Evolutionary conservation across 2,888 invertebrate genomes (phyloP).

Genomic region (Tricholauxania praeusta): DNA sequence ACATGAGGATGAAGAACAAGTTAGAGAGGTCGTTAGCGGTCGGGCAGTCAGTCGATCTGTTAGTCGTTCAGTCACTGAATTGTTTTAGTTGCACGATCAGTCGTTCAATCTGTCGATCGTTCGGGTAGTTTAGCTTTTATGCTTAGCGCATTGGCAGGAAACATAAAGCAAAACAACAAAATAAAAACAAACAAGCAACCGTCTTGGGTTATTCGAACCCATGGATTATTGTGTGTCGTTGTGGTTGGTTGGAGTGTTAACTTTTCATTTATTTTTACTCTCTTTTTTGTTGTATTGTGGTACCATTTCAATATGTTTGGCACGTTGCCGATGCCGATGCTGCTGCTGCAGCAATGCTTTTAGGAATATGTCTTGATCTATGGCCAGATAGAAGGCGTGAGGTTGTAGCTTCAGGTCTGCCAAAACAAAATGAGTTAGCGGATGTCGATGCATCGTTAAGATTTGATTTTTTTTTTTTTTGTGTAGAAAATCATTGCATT

Average conservation of each 20-base stretch:
- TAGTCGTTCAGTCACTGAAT: constrained; percentile 10
- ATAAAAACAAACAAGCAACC: constrained; percentile 11
- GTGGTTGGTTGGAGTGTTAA: neutral
- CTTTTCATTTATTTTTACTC: constrained; percentile 4
- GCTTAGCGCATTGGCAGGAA: constrained; percentile 36
- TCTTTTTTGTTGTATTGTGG: constrained; percentile 16
- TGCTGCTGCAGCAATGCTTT: neutral
- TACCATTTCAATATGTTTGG: constrained; percentile 32
- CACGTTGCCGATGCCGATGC: constrained; percentile 25
- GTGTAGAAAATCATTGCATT: too few relatives aligned
- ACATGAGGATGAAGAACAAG: constrained; percentile 62
- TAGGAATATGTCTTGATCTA: neutral
- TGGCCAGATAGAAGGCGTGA: constrained; percentile 20
- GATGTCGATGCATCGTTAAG: neutral
- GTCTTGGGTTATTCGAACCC: too few relatives aligned
- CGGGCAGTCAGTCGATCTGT: constrained; percentile 39
- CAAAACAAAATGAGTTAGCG: neutral
- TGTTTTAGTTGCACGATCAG: neutral
- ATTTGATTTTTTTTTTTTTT: neutral
- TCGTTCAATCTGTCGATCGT: constrained; percentile 26
- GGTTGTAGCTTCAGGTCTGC: constrained; percentile 15
- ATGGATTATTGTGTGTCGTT: constrained; percentile 2
- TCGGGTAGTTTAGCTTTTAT: constrained; percentile 36
- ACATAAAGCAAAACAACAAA: constrained; percentile 15
- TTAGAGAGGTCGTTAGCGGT: constrained; percentile 45